These are phyloP conservation scores for Scopus umbretta DNA, from an alignment of 2,113 vertebrate genomes.

Conservation along the genomic window DNA sequence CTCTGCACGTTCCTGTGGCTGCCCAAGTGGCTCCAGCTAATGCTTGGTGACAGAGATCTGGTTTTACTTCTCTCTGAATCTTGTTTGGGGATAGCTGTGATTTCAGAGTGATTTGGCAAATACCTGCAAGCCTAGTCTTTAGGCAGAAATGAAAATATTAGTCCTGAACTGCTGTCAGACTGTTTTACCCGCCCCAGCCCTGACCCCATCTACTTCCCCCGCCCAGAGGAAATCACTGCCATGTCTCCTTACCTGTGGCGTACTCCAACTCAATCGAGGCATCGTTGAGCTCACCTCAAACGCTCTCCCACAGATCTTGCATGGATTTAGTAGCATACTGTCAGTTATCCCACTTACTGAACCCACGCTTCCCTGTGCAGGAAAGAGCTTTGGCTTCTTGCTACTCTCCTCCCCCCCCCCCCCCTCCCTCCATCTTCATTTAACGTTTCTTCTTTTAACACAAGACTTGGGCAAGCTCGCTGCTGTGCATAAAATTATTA, in stretches of 20 bases:
- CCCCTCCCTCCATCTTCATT: neutral
- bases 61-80: neutral
- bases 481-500: neutral
- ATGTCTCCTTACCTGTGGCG: neutral
- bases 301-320: neutral
- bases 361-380: neutral
- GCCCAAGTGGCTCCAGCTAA: neutral
- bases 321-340: neutral
- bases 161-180: neutral
- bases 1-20: neutral
- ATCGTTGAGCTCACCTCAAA: fast-evolving
- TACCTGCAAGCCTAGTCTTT: neutral
- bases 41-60: neutral
- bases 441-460: fast-evolving
- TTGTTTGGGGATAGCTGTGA: neutral
- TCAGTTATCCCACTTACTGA: neutral
- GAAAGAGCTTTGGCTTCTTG: neutral
- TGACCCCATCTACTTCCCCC: neutral
- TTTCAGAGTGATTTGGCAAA: neutral
- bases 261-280: neutral
- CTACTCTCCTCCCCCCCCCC: neutral
- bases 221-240: neutral
- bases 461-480: neutral
- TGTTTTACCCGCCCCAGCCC: neutral
- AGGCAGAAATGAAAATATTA: neutral